Conservation (phyloP, 1,140 invertebrate species). For the Psix sp. region DNA sequence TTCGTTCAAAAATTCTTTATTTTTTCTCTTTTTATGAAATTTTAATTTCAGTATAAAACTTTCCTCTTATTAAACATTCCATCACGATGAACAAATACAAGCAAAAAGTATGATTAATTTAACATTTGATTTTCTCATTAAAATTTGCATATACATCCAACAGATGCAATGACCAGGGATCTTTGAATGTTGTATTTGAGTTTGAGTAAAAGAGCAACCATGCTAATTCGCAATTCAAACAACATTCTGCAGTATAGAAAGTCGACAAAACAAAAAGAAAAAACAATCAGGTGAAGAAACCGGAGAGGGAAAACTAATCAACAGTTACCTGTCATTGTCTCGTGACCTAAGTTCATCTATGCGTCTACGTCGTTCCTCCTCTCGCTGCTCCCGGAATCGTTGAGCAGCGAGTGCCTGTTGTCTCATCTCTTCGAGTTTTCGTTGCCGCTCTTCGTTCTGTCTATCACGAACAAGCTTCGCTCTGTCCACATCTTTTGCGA, state of each 20-base stretch:
- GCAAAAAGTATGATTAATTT: too few relatives aligned
- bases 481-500: conserved; percentile 72
- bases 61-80: too few relatives aligned
- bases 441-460: conserved; percentile 90
- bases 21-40: too few relatives aligned
- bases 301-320: conserved; percentile 19
- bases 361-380: conserved; percentile 86
- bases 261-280: conserved; percentile 13
- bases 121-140: too few relatives aligned
- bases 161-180: too few relatives aligned
- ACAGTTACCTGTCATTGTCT: conserved; percentile 82
- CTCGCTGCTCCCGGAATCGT: conserved; percentile 90
- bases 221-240: not conserved
- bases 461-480: conserved; percentile 83
- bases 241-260: not conserved
- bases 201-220: too few relatives aligned
- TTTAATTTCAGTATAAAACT: too few relatives aligned
- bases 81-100: too few relatives aligned
- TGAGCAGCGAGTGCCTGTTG: conserved; percentile 90
- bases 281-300: conserved; percentile 11
- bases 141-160: too few relatives aligned
- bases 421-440: conserved; percentile 90
- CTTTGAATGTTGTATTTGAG: too few relatives aligned
- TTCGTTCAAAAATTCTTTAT: too few relatives aligned
- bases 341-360: conserved; percentile 87